A percentile compares a stretch with the other conserved stretches of the same genome.
Conservation (phyloP, 2,113 vertebrate genomes). For the Piaya cayana region DNA sequence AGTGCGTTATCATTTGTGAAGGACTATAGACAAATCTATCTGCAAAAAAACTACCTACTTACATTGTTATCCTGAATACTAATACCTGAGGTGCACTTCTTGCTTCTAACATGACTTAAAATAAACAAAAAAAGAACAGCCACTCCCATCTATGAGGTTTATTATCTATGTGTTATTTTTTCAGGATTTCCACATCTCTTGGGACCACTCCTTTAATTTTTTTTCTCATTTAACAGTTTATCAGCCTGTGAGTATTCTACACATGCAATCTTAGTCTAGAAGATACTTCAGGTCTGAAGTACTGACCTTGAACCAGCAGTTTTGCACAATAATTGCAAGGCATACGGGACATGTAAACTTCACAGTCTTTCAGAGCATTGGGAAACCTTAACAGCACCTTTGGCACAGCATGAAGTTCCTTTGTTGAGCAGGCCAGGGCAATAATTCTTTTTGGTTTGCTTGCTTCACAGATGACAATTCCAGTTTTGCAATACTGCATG, state of each 20-base stretch:
- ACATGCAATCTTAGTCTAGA: background rate
- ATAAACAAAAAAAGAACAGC: background rate
- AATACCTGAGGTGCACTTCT: background rate
- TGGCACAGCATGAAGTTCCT: slow-evolving; percentile 14
- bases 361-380: background rate
- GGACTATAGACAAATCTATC: background rate
- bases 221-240: background rate
- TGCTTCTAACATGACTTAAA: background rate
- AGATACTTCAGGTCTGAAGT: background rate
- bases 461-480: background rate
- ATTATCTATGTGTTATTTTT: background rate
- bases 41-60: background rate
- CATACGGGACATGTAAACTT: slow-evolving; percentile 15
- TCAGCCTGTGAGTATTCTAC: background rate
- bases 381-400: slow-evolving; percentile 17
- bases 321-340: slow-evolving; percentile 1
- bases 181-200: background rate
- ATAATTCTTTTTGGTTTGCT: slow-evolving; percentile 16
- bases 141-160: too few species aligned
- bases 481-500: background rate
- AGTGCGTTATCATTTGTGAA: background rate
- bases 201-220: background rate
- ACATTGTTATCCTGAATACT: background rate
- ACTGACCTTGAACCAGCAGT: slow-evolving; percentile 29
- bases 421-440: background rate